These are phyloP conservation scores for Zele albiditarsus DNA, from an alignment of 2,888 invertebrate genomes.

Conservation along the genomic window DNA sequence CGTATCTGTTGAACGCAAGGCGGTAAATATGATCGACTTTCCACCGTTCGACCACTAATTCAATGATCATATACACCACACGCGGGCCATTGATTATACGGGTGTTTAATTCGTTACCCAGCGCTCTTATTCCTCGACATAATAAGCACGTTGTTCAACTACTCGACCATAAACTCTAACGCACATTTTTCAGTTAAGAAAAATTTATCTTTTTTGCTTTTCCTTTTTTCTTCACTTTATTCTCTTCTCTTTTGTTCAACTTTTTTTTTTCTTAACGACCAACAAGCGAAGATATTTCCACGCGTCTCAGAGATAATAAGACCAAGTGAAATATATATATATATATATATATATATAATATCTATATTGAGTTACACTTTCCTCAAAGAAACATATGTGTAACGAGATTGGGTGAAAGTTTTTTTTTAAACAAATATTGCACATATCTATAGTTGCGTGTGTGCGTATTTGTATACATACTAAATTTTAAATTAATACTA, in stretches of 20 bases:
- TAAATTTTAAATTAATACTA: no score
- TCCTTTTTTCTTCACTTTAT: slow-evolving; percentile 26
- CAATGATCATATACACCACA: slow-evolving; percentile 39
- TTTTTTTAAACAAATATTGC: neutral
- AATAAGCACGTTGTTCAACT: slow-evolving; percentile 37
- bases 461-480: no score
- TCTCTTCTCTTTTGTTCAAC: slow-evolving; percentile 35
- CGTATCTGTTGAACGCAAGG: slow-evolving; percentile 10
- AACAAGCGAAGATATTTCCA: slow-evolving; percentile 23
- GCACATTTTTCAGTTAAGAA: slow-evolving; percentile 25
- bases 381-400: slow-evolving; percentile 6
- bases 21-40: slow-evolving; percentile 33
- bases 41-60: slow-evolving; percentile 48
- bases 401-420: slow-evolving; percentile 42
- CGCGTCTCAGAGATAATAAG: neutral
- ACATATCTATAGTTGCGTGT: no score
- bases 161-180: slow-evolving; percentile 35
- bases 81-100: slow-evolving; percentile 41
- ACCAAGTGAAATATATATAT: slow-evolving; percentile 1
- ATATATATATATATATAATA: slow-evolving; percentile 15
- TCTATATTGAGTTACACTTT: slow-evolving; percentile 39
- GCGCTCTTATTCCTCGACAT: slow-evolving; percentile 36
- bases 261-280: slow-evolving; percentile 37
- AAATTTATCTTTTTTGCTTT: neutral
- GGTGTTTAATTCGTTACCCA: slow-evolving; percentile 38